Evolutionary conservation across 2,888 invertebrate species (phyloP), one percentile per base, ranked within the genome.

Genomic region (Smittia aterrima): DNA sequence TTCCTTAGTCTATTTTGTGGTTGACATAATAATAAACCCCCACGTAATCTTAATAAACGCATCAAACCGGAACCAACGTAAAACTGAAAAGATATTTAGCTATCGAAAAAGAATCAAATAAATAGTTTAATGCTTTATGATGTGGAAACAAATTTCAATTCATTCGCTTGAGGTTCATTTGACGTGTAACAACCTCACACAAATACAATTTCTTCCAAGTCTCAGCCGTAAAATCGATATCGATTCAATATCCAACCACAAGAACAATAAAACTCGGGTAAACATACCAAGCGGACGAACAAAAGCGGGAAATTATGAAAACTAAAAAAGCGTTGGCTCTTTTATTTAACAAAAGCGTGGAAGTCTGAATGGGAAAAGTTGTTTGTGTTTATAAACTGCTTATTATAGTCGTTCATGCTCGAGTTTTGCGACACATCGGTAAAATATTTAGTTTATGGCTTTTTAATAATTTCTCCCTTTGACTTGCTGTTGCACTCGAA

Each of bases 371-470:
- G 47, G 47, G n/a, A 47, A 38, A n/a, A n/a, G 38, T 38, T n/a
- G 16, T 2, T 47, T 16, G 47, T 47, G n/a, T 16, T 47, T 47
- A 47, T 47, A 47, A 58, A 58, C 20, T 22, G 58, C 58, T 58
- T 58, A 58, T 58, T 58, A 58, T 9, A 22, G 22, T 18, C 9
- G 7, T 22, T 58, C 58, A 58, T 58, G 58, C 58, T 20, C 22
- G 22, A 58, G 3, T 68, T 47, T 47, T 47, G 25, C 47, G 68
- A 68, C 47, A 68, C 24, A 68, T 47, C 68, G 47, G 41, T 68
- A 68, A 41, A 47, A 68, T 38, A 41, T 40, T 41, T 68, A 68
- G 41, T 68, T 68, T 68, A 68, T 68, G 41, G 41, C 24, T 24
- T 25, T 68, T 68, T 25, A 68, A 68, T 68, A 47, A 24, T 66